Evolutionary conservation across 2,113 vertebrate genomes (phyloP), one percentile per base, ranked within the genome.

Genomic region (Lampris incognitus): DNA sequence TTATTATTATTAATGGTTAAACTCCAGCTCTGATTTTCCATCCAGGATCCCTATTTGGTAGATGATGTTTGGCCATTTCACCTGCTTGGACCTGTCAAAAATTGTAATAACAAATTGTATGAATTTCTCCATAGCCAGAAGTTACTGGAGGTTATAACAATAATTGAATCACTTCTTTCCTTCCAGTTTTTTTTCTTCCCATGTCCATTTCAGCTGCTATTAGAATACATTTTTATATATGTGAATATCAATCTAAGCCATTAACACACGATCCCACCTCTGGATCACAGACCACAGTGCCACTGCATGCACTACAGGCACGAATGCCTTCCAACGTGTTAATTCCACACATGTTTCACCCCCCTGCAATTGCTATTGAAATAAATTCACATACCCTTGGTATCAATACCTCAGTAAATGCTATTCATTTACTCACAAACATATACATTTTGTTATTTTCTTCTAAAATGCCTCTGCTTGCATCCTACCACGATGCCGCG

Each of bases 171-270:
- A 57, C 72, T 67, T 70, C 50, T 66, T 59, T 52, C 65, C 38
- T 41, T 24, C 24, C 24, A 41, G 8, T 55, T 66, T 71, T 3
- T 76, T 63, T 67, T 72, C 41, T 74, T 74, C 2, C 4, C n/a
- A 36, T 69, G 10, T 81, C 77, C 41, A 58, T 6, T 61, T 38
- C n/a, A 40, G 37, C 8, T 56, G 64, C 81, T 90, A 77, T 82
- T 81, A 85, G 81, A 87, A 85, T 78, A 79, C 64, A 69, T 77
- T 24, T 50, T 51, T 70, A 72, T 62, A 66, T 73, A 84, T 86
- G 84, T 84, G 85, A 91, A 82, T 73, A 76, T 88, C 81, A 85
- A 52, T 82, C 72, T 57, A 65, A 75, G 72, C 64, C 78, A 75
- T 77, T 85, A 78, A 87, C 86, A 81, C 85, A 79, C 82, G 77